A percentile compares a stretch with the other conserved stretches of the same genome.
Conservation (phyloP, 2,113 vertebrate genomes). For the Parotia lawesii region DNA sequence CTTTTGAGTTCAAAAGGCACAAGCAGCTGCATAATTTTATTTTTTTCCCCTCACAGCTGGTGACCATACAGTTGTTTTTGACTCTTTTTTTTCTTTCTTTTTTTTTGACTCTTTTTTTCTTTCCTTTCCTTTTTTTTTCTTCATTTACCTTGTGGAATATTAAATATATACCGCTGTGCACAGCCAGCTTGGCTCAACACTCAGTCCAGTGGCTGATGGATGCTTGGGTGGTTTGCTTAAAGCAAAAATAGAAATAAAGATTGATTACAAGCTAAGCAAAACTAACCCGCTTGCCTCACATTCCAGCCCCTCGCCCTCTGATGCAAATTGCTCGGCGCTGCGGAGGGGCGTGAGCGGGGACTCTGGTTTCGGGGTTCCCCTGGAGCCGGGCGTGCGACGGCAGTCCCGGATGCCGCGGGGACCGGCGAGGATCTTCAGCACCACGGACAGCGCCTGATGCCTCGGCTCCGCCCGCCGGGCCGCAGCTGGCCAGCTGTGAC, state of each 20-base stretch:
- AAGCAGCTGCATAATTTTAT: background rate
- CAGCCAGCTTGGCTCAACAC: background rate
- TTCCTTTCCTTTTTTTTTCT: too few species aligned
- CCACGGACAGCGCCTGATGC: background rate
- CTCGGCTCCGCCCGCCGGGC: rapidly evolving
- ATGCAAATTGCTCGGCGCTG: rapidly evolving
- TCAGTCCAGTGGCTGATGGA: background rate
- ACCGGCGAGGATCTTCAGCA: rapidly evolving
- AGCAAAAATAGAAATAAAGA: background rate
- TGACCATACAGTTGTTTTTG: background rate
- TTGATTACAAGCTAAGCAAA: background rate
- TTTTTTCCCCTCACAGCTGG: rapidly evolving
- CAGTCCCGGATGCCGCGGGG: rapidly evolving
- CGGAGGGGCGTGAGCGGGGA: rapidly evolving
- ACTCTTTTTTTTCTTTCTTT: background rate
- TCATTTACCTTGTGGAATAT: background rate
- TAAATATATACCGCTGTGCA: background rate
- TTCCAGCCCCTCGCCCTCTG: rapidly evolving
- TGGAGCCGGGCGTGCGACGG: rapidly evolving
- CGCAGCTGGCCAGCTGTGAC: background rate
- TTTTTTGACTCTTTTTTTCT: background rate
- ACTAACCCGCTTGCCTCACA: background rate
- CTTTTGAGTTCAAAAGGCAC: background rate
- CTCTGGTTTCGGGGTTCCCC: rapidly evolving
- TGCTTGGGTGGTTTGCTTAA: background rate